Evolutionary conservation across 2,797 vertebrate genomes (phyloP), one percentile per base, ranked within the genome.

Genomic region (Corythornis leucogaster): DNA sequence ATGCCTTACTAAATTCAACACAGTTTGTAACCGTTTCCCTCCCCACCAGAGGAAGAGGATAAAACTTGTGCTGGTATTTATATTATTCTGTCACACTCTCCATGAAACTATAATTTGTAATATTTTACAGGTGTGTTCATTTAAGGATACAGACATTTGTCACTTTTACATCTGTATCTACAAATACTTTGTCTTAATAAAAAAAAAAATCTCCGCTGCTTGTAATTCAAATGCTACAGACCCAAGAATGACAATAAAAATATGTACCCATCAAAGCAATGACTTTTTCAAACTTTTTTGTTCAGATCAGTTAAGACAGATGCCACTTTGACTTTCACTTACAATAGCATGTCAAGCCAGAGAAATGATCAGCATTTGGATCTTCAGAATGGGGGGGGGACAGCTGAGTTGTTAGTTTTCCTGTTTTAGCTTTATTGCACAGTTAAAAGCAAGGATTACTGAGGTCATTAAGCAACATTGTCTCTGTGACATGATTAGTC

Each of bases 401-500:
- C 95, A 97, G 97, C 97, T 97, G 97, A 98, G 97, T 97, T 96
- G 97, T 85, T 97, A 96, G 95, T 97, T 96, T 95, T 97, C 96
- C 96, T 84, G 90, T 86, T 97, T 95, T 93, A 95, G 98, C 97
- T 97, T 98, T 98, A 98, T 96, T 97, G 97, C 98, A 96, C 98
- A 96, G 98, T 98, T 99, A 98, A 98, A 98, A 98, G 98, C 96
- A 97, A 97, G 98, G 97, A 98, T 99, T 98, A 98, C 98, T 85
- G 98, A 99, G 99, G 99, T 99, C 99, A 99, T 99, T 99, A 99
- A 98, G 98, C 98, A 97, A 98, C 98, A 99, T 98, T 99, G 98
- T 99, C 98, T 99, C 98, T 96, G 97, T 98, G 98, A 99, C 98
- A 98, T 99, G 99, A 99, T 99, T 99, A 99, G 99, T 99, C 99